These are phyloP conservation scores for Masticophis lateralis DNA, from an alignment of 2,797 vertebrate genomes.

Conservation along the genomic window DNA sequence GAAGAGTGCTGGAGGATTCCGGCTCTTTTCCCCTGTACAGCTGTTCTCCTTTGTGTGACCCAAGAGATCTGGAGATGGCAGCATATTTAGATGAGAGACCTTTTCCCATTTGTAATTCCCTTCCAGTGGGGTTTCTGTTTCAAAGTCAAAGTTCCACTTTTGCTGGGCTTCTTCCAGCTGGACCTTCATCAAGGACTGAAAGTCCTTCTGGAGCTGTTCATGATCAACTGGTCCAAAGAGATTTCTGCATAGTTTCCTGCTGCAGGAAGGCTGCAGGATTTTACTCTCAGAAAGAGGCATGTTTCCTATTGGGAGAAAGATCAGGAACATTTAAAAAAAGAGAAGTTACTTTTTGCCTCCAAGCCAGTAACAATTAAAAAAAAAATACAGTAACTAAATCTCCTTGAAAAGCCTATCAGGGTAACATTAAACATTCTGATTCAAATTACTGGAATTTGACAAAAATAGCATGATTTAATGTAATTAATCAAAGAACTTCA, in stretches of 20 bases:
- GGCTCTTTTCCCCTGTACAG: slow-evolving; percentile 53
- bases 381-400: neutral
- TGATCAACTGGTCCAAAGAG: slow-evolving; percentile 88
- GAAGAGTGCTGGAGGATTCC: slow-evolving; percentile 54
- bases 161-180: slow-evolving; percentile 78
- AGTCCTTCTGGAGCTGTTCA: slow-evolving; percentile 78
- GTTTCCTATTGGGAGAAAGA: slow-evolving; percentile 31
- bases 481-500: neutral
- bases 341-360: neutral
- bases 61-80: slow-evolving; percentile 36
- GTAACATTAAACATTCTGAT: neutral
- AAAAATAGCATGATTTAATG: neutral
- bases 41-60: slow-evolving; percentile 30
- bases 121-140: slow-evolving; percentile 79
- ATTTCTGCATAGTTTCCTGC: slow-evolving; percentile 71
- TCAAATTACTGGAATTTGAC: neutral
- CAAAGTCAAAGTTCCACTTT: slow-evolving; percentile 92
- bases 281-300: slow-evolving; percentile 72
- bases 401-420: neutral
- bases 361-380: neutral
- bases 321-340: neutral
- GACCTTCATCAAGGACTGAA: slow-evolving; percentile 63
- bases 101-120: slow-evolving; percentile 83
- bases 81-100: slow-evolving; percentile 66
- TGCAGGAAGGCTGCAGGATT: slow-evolving; percentile 50